phyloP scores from a whole-genome alignment of 2,888 invertebrate genomes.

The Pilophorus perplexus region DNA sequence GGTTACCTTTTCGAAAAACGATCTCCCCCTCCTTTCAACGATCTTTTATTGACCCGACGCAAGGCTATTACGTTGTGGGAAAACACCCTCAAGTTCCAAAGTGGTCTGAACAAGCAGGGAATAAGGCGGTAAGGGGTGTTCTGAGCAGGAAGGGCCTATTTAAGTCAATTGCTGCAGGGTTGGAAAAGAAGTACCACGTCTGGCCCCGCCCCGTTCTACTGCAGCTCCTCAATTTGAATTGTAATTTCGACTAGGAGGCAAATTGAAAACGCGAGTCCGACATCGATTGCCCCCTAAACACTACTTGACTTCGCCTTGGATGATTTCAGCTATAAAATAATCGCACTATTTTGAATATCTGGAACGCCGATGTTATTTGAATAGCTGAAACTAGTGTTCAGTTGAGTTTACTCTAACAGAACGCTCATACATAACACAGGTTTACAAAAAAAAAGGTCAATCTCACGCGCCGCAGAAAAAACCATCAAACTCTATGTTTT shows the following conservation, averaged over 20 bases:
- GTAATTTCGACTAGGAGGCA: conserved; percentile 20
- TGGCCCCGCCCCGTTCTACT: conserved; percentile 1
- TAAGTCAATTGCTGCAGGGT: conserved; percentile 37
- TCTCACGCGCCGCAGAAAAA: no score
- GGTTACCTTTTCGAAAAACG: no score
- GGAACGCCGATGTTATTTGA: no score
- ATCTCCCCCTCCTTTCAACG: background rate
- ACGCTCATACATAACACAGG: no score
- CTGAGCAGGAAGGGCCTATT: conserved; percentile 31
- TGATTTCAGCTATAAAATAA: no score
- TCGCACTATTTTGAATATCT: no score
- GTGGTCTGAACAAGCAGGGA: conserved; percentile 6
- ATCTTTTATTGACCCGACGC: conserved; percentile 5
- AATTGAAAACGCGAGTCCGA: conserved; percentile 34
- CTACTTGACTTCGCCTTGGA: no score
- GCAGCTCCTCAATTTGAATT: conserved; percentile 33
- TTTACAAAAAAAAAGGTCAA: no score
- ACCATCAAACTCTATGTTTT: no score
- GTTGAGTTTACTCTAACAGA: no score
- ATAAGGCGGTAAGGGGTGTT: no score
- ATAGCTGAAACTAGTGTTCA: no score
- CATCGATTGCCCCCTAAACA: background rate
- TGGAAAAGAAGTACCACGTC: conserved; percentile 19
- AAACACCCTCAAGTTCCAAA: background rate
- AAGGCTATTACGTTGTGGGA: conserved; percentile 8